phyloP scores from a whole-genome alignment of 2,888 invertebrate species.

The Cynaeus angustus region DNA sequence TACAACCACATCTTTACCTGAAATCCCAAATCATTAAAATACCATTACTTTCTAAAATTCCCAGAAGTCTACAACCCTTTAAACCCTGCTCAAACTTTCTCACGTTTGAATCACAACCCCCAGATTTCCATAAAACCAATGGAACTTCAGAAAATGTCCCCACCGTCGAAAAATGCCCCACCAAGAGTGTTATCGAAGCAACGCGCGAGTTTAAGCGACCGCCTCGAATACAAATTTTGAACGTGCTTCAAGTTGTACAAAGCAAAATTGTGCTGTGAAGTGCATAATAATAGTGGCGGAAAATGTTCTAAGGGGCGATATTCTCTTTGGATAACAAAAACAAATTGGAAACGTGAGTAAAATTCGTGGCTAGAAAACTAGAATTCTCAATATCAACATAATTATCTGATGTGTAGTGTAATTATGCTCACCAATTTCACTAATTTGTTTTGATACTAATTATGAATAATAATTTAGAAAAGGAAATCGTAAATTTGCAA shows the following conservation, averaged over 20 bases:
- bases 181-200: slow-evolving; percentile 18
- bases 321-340: slow-evolving; percentile 1
- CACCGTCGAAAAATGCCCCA: slow-evolving; percentile 21
- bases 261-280: slow-evolving; percentile 33
- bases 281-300: slow-evolving; percentile 24
- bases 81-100: background rate
- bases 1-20: background rate
- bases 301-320: slow-evolving; percentile 26
- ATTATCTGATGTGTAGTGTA: too few species aligned
- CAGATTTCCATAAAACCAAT: background rate
- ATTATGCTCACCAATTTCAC: background rate
- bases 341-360: slow-evolving; percentile 19
- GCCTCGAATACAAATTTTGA: slow-evolving; percentile 42
- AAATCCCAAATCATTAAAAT: background rate
- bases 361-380: too few species aligned
- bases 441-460: background rate
- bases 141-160: background rate
- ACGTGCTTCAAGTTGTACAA: slow-evolving; percentile 28
- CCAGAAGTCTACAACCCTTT: background rate
- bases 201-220: slow-evolving; percentile 34
- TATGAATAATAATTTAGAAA: background rate
- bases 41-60: background rate
- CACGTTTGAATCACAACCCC: background rate
- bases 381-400: too few species aligned
- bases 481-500: slow-evolving; percentile 11